Conservation (phyloP, 1,140 invertebrate species). For the Harpegnathos saltator region DNA sequence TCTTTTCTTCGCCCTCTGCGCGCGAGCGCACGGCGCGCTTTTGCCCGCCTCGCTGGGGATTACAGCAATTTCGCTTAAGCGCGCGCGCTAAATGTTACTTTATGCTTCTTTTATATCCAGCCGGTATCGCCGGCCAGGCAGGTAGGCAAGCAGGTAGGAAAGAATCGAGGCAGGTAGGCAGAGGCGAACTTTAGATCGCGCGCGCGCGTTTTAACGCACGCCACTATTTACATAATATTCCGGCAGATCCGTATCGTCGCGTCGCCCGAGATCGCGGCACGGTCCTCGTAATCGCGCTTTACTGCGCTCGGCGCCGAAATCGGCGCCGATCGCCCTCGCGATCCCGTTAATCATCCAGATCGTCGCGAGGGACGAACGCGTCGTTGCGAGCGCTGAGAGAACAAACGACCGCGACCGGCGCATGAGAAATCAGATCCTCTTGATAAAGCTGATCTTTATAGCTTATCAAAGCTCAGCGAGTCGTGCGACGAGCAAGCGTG, state of each 20-base stretch:
- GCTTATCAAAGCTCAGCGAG: neutral
- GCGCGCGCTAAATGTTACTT: slow-evolving; percentile 83
- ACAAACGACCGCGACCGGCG: slow-evolving; percentile 24
- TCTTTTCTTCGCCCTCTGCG: neutral
- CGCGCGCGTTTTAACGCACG: slow-evolving; percentile 67
- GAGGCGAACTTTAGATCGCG: slow-evolving; percentile 58
- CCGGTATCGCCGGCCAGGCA: slow-evolving; percentile 56
- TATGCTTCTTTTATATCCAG: slow-evolving; percentile 78
- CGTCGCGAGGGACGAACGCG: slow-evolving; percentile 4
- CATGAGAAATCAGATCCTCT: neutral
- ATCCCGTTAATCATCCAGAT: neutral
- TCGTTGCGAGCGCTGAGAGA: neutral
- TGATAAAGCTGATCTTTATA: neutral
- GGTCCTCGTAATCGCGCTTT: slow-evolving; percentile 10
- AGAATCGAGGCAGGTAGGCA: neutral
- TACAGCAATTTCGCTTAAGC: slow-evolving; percentile 84
- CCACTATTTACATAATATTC: slow-evolving; percentile 83
- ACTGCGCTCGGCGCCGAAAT: slow-evolving; percentile 31
- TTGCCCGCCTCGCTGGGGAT: slow-evolving; percentile 72
- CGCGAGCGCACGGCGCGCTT: slow-evolving; percentile 33
- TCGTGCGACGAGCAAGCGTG: neutral
- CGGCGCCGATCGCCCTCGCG: neutral
- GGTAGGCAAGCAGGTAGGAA: neutral
- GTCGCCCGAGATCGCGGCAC: slow-evolving; percentile 30
- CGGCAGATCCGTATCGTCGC: slow-evolving; percentile 77